Evolutionary conservation across 2,113 vertebrate species (phyloP), one percentile per base, ranked within the genome.

Genomic region (Cololabis saira): DNA sequence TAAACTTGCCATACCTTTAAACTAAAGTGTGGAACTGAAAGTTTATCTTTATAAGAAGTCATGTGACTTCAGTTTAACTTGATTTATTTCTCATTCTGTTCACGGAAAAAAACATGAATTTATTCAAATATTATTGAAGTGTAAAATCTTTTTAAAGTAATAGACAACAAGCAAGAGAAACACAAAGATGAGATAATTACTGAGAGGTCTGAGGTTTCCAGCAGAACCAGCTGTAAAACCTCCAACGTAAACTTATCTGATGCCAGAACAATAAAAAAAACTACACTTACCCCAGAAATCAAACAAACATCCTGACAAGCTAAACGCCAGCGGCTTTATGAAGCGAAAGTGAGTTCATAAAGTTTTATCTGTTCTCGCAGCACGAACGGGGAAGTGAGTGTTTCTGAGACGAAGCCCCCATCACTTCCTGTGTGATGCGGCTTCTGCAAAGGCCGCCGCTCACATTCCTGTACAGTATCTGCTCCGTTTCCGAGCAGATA

Each of bases 371-470:
- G 33, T 37, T 27, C 24, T 51, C 27, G 45, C 66, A 24, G 77
- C 51, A 66, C 77, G 74, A 83, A 88, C 41, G 76, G 76, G 85
- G 92, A 90, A 89, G 77, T 81, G 77, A 78, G 18, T n/a, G n/a
- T 54, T 41, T 80, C 22, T 77, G 24, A 61, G 21, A 70, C 61
- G 56, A 64, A 86, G 67, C 82, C 91, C 84, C 88, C 80, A 72
- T 70, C 74, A 84, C 90, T 93, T 93, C 92, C 93, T 91, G 89
- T 69, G 40, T 10, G 60, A 44, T 54, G 55, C 12, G 74, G 53
- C 81, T 77, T 83, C 72, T 70, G 50, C 24, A 27, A 8, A 8
- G 8, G 14, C 4, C n/a, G 43, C 62, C 79, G 78, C 77, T 76
- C 18, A 74, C 56, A 79, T 83, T 76, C 73, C 73, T 84, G 74